Percentiles rank a stretch among this genome's conserved stretches.
Evolutionary conservation across 1,140 invertebrate species (phyloP).

Genomic region (Drosophila funebris): DNA sequence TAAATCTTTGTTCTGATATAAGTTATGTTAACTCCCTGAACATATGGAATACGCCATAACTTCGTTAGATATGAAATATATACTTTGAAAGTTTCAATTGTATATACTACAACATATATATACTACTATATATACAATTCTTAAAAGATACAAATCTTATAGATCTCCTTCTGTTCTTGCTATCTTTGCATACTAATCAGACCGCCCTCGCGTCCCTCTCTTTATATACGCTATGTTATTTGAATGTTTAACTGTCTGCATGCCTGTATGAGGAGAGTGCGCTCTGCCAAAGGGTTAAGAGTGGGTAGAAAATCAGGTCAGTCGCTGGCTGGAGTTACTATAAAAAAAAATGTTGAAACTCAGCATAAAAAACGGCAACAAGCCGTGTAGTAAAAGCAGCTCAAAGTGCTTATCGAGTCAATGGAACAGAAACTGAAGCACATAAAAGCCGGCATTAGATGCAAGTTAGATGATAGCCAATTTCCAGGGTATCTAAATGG

Average conservation of each 20-base stretch:
- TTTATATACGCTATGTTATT: constrained; percentile 6
- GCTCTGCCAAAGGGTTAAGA: constrained; percentile 72
- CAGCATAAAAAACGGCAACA: constrained; percentile 38
- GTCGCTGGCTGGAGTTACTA: constrained; percentile 70
- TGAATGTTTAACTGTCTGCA: constrained; percentile 9
- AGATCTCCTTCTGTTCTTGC: background rate
- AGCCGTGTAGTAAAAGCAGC: constrained; percentile 30
- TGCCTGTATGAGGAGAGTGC: constrained; percentile 3
- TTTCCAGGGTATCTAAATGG: constrained; percentile 47
- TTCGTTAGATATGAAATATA: too few species aligned
- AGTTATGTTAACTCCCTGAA: too few species aligned
- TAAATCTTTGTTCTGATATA: too few species aligned
- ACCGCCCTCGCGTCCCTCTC: constrained; percentile 7
- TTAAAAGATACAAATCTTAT: background rate
- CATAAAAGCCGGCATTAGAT: constrained; percentile 1
- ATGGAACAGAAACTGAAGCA: background rate
- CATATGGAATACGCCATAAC: too few species aligned
- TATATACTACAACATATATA: too few species aligned
- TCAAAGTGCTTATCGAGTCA: constrained; percentile 10
- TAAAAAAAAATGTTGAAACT: constrained; percentile 53
- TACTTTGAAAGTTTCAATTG: too few species aligned
- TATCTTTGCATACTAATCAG: background rate
- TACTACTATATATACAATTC: too few species aligned
- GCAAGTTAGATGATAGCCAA: constrained; percentile 27
- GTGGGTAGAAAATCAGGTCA: constrained; percentile 73